phyloP scores from a whole-genome alignment of 1,140 invertebrate genomes.

The Phocides pigmalion region DNA sequence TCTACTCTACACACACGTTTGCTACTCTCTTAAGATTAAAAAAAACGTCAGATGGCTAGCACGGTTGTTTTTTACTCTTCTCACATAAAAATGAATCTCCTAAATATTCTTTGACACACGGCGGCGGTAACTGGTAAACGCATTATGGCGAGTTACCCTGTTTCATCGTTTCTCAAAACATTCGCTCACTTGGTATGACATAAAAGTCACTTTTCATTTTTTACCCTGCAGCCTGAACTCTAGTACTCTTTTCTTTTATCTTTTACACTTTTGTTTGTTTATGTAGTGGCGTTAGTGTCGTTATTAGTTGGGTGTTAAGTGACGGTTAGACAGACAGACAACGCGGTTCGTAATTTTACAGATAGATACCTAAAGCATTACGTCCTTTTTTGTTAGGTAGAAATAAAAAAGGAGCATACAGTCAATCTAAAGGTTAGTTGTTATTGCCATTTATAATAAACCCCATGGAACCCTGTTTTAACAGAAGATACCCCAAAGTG shows the following conservation, averaged over 20 bases:
- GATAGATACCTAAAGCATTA: too few relatives aligned
- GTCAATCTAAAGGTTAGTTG: too few relatives aligned
- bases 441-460: too few relatives aligned
- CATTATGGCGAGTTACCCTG: conserved; percentile 66
- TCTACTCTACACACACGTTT: too few relatives aligned
- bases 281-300: neutral
- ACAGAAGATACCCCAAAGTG: too few relatives aligned
- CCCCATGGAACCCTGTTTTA: too few relatives aligned
- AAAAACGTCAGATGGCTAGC: too few relatives aligned
- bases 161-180: conserved; percentile 48
- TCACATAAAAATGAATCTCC: neutral
- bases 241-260: neutral
- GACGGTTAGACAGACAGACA: neutral
- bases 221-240: conserved; percentile 9
- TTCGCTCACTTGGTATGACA: conserved; percentile 45
- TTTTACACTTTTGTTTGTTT: conserved; percentile 1
- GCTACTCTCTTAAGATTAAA: too few relatives aligned
- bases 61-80: too few relatives aligned
- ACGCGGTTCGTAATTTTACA: neutral
- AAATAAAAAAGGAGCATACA: too few relatives aligned
- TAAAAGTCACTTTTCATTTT: conserved; percentile 30
- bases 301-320: neutral
- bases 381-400: too few relatives aligned
- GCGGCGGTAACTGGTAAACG: conserved; percentile 54
- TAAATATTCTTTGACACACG: conserved; percentile 48